A percentile compares a stretch with the other conserved stretches of the same genome.
Evolutionary conservation across 2,113 vertebrate species (phyloP).

Genomic region (Cynocephalus volans): DNA sequence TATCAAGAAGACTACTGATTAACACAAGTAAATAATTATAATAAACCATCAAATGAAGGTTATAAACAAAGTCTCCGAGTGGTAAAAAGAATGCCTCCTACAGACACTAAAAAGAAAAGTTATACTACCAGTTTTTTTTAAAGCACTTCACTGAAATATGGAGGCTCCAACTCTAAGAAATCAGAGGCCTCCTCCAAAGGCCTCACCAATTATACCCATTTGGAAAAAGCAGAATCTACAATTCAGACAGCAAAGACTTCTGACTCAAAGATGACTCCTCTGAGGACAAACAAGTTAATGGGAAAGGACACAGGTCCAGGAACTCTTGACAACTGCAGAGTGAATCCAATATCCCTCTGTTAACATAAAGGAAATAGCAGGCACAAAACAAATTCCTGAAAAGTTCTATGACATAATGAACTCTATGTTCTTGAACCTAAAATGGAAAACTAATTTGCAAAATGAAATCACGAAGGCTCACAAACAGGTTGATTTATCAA

Average conservation of each 20-base stretch:
- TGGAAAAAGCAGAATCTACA: conserved; percentile 25
- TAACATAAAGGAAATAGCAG: background rate
- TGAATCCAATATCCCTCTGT: conserved; percentile 5
- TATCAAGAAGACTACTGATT: conserved; percentile 75
- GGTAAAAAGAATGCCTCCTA: conserved; percentile 57
- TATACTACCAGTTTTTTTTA: conserved; percentile 57
- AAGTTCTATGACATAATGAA: background rate
- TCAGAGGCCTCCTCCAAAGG: background rate
- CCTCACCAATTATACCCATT: background rate
- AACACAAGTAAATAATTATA: conserved; percentile 80
- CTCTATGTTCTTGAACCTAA: conserved; percentile 35
- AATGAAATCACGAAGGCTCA: conserved; percentile 28
- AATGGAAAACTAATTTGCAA: conserved; percentile 42
- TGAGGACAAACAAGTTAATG: conserved; percentile 1
- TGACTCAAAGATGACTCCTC: background rate
- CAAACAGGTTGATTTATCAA: conserved; percentile 3
- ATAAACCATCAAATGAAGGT: conserved; percentile 72
- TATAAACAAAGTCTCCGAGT: conserved; percentile 70
- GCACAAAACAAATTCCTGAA: background rate
- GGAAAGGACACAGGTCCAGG: conserved; percentile 26
- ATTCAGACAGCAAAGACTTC: conserved; percentile 3
- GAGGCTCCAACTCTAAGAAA: conserved; percentile 44
- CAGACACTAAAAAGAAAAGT: conserved; percentile 71
- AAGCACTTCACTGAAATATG: conserved; percentile 64
- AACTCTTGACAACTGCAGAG: background rate